Evolutionary conservation across 1,140 invertebrate genomes (phyloP), one percentile per base, ranked within the genome.

Genomic region (Lineus longissimus): DNA sequence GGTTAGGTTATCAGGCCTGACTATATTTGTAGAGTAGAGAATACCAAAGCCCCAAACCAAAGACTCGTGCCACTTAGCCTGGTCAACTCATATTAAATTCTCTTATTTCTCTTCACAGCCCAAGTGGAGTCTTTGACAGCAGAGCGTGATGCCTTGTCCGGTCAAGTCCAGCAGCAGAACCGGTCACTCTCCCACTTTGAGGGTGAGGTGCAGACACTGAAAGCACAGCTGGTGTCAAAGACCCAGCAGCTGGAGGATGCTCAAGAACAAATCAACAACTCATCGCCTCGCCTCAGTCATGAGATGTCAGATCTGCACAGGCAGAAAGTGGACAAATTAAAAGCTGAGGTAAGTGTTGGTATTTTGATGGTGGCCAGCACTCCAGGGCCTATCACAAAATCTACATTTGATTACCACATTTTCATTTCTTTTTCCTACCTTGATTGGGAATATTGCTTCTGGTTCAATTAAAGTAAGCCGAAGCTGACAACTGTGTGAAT

Each of bases 171-270:
- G 33, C 70, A 90, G 0, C 85, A 92, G 67, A 90, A 91, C 65
- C 87, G 91, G 70, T 91, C 93, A 76, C 94, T 93, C 73, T 91
- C 93, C 76, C 86, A 90, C 68, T 83, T 94, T 31, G 84, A 86
- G 80, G 83, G 74, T 6, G 80, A 83, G 59, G 63, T 80, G 30
- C 72, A 75, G 47, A 77, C 78, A 9, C 58, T 83, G 2, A 73
- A 71, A 27, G 62, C 76, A 23, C 79, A 82, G 68, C 67, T 83
- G 22, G 67, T 71, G 13, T 63, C 70, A 9, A 65, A 70, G 29
- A 70, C 75, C 40, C 70, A 70, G 29, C 63, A 72, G 17, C 65
- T 78, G 22, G 64, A 67, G 40, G 73, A 76, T 62, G 64, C 67
- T 13, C 61, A 68, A 27, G 62, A 59, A 36, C 71, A 76, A 41